Percentiles rank a stretch among this genome's conserved stretches.
These are phyloP conservation scores for Bombus sibiricus DNA, from an alignment of 1,140 invertebrate genomes.

Conservation along the genomic window DNA sequence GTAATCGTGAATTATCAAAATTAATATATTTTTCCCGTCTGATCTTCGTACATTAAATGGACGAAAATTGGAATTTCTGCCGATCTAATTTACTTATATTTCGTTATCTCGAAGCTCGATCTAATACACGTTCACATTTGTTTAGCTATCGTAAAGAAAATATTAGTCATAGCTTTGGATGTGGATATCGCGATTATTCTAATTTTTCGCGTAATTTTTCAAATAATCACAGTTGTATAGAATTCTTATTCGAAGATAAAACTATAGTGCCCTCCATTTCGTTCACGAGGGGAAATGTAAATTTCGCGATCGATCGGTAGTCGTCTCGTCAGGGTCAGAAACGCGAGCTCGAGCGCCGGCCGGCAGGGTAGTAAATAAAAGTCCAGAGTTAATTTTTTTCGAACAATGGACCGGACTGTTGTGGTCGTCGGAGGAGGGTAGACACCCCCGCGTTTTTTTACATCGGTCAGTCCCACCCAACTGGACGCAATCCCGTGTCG, in stretches of 20 bases:
- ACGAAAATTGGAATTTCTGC: too few relatives aligned
- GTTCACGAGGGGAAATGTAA: slow-evolving; percentile 35
- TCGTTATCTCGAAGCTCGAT: too few relatives aligned
- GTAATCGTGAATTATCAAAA: too few relatives aligned
- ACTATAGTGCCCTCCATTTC: slow-evolving; percentile 5
- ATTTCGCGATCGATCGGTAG: slow-evolving; percentile 55
- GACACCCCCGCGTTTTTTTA: slow-evolving; percentile 55
- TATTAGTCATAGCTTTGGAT: too few relatives aligned
- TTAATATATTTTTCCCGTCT: too few relatives aligned
- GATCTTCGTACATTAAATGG: too few relatives aligned
- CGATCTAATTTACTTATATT: too few relatives aligned
- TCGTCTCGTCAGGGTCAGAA: slow-evolving; percentile 57
- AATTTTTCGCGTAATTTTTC: not conserved
- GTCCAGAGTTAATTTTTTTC: slow-evolving; percentile 71
- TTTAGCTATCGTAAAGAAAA: too few relatives aligned
- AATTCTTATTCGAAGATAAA: slow-evolving; percentile 10
- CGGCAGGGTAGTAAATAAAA: slow-evolving; percentile 65
- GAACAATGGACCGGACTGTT: slow-evolving; percentile 63
- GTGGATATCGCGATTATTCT: not conserved
- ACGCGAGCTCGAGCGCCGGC: slow-evolving; percentile 36
- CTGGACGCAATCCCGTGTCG: slow-evolving; percentile 62
- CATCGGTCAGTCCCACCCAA: slow-evolving; percentile 55
- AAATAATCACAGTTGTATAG: not conserved
- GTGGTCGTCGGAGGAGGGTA: slow-evolving; percentile 53
- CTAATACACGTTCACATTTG: too few relatives aligned